These are phyloP conservation scores for Spodoptera exigua DNA, from an alignment of 2,888 invertebrate species.

Conservation along the genomic window DNA sequence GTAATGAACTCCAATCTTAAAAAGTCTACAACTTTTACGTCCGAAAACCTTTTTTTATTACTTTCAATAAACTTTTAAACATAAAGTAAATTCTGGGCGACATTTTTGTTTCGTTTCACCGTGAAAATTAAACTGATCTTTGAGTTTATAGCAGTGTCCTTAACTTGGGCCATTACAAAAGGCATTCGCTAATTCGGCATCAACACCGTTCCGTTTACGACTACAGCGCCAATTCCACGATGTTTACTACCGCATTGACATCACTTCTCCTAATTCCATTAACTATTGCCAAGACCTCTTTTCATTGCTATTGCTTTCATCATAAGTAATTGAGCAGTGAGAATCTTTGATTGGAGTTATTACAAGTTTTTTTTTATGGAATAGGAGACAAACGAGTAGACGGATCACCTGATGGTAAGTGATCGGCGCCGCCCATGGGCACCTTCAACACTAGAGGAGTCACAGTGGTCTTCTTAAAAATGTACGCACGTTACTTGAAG, in stretches of 20 bases:
- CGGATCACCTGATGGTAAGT: too few relatives aligned
- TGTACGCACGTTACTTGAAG: too few relatives aligned
- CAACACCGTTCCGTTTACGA: slow-evolving; percentile 64
- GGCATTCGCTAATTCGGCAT: slow-evolving; percentile 67
- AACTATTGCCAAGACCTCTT: slow-evolving; percentile 38
- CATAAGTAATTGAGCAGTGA: slow-evolving; percentile 37
- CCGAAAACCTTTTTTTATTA: background rate
- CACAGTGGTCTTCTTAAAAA: too few relatives aligned
- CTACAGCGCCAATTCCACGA: slow-evolving; percentile 59
- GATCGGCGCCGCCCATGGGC: too few relatives aligned
- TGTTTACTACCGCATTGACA: slow-evolving; percentile 63
- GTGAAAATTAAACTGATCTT: slow-evolving; percentile 41
- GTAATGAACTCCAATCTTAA: too few relatives aligned
- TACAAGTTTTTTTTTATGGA: background rate
- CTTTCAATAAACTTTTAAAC: slow-evolving; percentile 3
- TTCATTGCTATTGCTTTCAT: slow-evolving; percentile 45
- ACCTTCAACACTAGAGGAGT: too few relatives aligned
- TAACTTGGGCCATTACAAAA: slow-evolving; percentile 43
- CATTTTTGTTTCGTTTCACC: slow-evolving; percentile 9
- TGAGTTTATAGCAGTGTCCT: slow-evolving; percentile 39
- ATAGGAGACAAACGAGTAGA: too few relatives aligned
- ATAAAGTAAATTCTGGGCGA: slow-evolving; percentile 1
- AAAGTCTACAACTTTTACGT: background rate
- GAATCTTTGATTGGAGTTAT: slow-evolving; percentile 20
- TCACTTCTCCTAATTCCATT: slow-evolving; percentile 58